Evolutionary conservation across 2,797 vertebrate genomes (phyloP).

Genomic region (Delichon dasypus): DNA sequence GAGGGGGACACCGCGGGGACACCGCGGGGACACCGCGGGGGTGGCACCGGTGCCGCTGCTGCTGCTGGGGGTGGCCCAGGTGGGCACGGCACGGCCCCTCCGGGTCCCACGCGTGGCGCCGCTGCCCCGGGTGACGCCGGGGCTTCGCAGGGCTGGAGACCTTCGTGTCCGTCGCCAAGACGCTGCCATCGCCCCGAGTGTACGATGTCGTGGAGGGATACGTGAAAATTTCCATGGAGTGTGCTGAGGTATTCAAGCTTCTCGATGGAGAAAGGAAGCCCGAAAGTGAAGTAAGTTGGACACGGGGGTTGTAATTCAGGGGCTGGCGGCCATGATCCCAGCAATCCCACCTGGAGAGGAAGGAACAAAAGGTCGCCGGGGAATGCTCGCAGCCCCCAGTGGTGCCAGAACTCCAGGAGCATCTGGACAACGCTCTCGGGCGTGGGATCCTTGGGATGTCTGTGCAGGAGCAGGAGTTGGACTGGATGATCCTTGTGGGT

Average conservation of each 20-base stretch:
- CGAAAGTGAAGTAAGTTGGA: constrained; percentile 83
- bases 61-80: background rate
- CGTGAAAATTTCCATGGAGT: constrained; percentile 92
- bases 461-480: background rate
- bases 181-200: constrained; percentile 77
- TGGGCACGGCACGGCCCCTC: no score
- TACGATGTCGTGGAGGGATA: constrained; percentile 95
- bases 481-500: background rate
- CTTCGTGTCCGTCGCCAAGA: constrained; percentile 82
- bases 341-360: accelerated
- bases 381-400: background rate
- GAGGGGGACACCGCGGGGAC: background rate
- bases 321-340: background rate
- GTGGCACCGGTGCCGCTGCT: background rate
- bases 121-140: background rate
- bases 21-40: background rate
- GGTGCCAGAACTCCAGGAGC: background rate
- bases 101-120: background rate
- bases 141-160: constrained; percentile 79
- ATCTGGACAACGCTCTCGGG: background rate
- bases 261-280: constrained; percentile 82
- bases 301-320: accelerated
- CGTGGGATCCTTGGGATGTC: background rate
- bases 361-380: accelerated
- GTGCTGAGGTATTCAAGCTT: constrained; percentile 88